Evolutionary conservation across 2,888 invertebrate genomes (phyloP).

Genomic region (Stenodema calcarata): DNA sequence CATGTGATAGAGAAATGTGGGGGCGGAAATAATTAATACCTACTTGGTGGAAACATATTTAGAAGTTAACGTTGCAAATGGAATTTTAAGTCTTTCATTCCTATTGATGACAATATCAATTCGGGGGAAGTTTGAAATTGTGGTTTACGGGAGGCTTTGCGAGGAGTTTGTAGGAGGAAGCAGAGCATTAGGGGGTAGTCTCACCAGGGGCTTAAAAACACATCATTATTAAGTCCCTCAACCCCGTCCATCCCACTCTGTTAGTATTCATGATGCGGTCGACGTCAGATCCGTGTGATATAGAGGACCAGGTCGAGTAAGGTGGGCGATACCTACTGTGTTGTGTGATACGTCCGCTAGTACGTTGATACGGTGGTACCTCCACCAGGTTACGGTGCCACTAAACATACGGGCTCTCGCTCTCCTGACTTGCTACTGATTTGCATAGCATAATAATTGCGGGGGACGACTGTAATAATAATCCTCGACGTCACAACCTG

Average conservation of each 20-base stretch:
- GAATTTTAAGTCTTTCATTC: too few species aligned
- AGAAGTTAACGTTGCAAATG: too few species aligned
- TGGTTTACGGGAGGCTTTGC: too few species aligned
- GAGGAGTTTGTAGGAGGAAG: neutral
- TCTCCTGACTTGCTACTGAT: neutral
- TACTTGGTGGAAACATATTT: too few species aligned
- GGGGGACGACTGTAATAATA: neutral
- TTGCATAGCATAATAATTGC: conserved; percentile 9
- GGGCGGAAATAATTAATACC: too few species aligned
- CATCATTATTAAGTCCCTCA: neutral
- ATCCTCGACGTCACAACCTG: neutral
- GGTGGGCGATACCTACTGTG: neutral
- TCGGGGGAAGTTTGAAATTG: neutral
- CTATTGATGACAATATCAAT: neutral
- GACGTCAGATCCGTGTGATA: neutral
- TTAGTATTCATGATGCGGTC: neutral
- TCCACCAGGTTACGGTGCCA: neutral
- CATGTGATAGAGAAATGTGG: too few species aligned
- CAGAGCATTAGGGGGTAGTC: neutral
- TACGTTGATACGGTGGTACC: too few species aligned
- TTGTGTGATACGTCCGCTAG: too few species aligned
- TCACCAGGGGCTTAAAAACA: conserved; percentile 26
- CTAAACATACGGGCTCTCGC: neutral
- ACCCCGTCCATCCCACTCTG: neutral
- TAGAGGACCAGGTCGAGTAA: neutral